Evolutionary conservation across 92 coral and sea anemone genomes (phyloP).

Genomic region (Montipora capitata): DNA sequence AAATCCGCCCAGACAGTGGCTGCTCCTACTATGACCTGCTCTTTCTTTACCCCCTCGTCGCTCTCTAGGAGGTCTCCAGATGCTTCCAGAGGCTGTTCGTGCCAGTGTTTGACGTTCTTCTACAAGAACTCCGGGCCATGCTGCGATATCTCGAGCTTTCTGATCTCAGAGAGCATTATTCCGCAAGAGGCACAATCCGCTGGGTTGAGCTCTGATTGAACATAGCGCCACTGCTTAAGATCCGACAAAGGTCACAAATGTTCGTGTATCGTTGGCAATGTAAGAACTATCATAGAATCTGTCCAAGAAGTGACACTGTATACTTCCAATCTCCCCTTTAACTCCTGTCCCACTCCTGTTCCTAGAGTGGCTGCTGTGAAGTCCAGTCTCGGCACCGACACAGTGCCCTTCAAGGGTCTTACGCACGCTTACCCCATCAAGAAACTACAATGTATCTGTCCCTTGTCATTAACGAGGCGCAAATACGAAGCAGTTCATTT

Average conservation of each 20-base stretch:
- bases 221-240: slow-evolving; percentile 65
- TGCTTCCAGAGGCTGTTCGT: slow-evolving; percentile 69
- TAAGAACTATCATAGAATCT: slow-evolving; percentile 73
- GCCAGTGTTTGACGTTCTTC: slow-evolving; percentile 66
- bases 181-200: slow-evolving; percentile 79
- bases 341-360: slow-evolving; percentile 30
- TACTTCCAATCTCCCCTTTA: slow-evolving; percentile 57
- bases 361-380: not conserved
- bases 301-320: slow-evolving; percentile 72
- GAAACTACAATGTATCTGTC: not conserved
- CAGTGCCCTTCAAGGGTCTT: not conserved
- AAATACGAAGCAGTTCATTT: slow-evolving; percentile 56
- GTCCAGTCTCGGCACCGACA: not conserved
- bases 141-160: slow-evolving; percentile 64
- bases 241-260: slow-evolving; percentile 62
- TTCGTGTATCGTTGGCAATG: slow-evolving; percentile 57
- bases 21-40: slow-evolving; percentile 34
- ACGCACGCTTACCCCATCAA: not conserved
- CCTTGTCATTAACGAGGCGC: not conserved
- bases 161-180: slow-evolving; percentile 55
- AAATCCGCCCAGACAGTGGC: slow-evolving; percentile 40
- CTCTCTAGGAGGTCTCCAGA: slow-evolving; percentile 16
- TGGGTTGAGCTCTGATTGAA: slow-evolving; percentile 58
- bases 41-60: slow-evolving; percentile 68
- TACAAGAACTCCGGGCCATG: slow-evolving; percentile 74